Evolutionary conservation across 2,888 invertebrate genomes (phyloP), one percentile per base, ranked within the genome.

Genomic region (Calephelis perditalis): DNA sequence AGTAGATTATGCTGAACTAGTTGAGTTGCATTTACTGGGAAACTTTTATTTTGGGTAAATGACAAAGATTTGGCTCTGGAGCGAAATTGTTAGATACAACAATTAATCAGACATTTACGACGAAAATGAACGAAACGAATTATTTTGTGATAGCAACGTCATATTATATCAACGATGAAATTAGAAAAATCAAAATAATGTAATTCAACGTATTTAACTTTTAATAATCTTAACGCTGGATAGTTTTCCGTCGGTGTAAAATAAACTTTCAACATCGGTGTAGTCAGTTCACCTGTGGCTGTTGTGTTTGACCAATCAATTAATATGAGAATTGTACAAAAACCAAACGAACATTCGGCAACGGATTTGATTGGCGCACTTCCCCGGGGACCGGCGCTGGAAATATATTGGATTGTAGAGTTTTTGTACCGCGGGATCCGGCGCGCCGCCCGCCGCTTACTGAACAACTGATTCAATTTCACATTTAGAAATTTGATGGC

Each of bases 281-380:
- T 15, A 26, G 26, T 49, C 49, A 49, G 49, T 9, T 49, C 10
- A 49, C 49, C 26, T 49, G 49, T 49, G 49, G 49, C 49, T 49
- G 15, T 49, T 49, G 49, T 49, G 26, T 49, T 49, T 49, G 26
- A 49, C 26, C 49, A 49, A 49, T 49, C 26, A 10, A 49, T 49
- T 49, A 8, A 10, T 26, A 49, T 26, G 49, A 15, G 49, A 15
- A 49, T 35, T 49, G 49, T 49, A 49, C 10, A 49, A 49, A 49
- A 49, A 49, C 10, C 49, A 49, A 35, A 49, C 49, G 49, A 49
- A 49, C 49, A 49, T 49, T 49, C 49, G 15, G 26, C 9, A 49
- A 49, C 26, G 35, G 26, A 10, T 49, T 49, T 49, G 49, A 49
- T 49, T 49, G 49, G 49, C 26, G 26, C 49, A 49, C 49, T 10